Percentiles rank a stretch among this genome's conserved stretches.
These are phyloP conservation scores for Indri indri DNA, from an alignment of 2,113 vertebrate species.

Conservation along the genomic window DNA sequence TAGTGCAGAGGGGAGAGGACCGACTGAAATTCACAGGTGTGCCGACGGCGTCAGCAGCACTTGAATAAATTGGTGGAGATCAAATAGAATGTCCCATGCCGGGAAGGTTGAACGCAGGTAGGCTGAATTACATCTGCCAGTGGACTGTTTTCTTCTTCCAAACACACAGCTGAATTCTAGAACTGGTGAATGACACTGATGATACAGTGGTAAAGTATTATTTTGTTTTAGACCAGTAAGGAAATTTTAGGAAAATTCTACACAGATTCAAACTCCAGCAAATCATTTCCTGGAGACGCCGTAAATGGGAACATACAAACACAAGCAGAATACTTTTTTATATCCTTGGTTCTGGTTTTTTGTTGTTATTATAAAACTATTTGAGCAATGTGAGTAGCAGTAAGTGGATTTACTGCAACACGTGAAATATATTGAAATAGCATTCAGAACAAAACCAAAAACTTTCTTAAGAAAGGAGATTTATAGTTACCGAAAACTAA, in stretches of 20 bases:
- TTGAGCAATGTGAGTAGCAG: not conserved
- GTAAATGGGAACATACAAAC: not conserved
- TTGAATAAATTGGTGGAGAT: rapidly evolving
- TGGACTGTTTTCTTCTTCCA: not conserved
- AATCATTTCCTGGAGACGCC: not conserved
- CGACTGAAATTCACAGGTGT: rapidly evolving
- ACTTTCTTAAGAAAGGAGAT: not conserved
- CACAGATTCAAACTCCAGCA: not conserved
- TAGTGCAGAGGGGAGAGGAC: not conserved
- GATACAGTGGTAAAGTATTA: rapidly evolving
- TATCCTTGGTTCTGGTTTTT: not conserved
- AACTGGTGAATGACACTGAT: rapidly evolving
- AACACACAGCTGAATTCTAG: not conserved
- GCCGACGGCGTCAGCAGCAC: rapidly evolving
- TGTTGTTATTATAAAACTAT: not conserved
- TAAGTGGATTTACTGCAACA: not conserved
- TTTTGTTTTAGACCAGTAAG: not conserved
- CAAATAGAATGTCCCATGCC: not conserved
- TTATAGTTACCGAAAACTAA: not conserved
- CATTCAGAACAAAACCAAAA: not conserved
- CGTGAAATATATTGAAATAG: not conserved
- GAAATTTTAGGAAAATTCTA: not conserved
- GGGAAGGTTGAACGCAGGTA: rapidly evolving
- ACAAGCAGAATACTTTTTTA: not conserved
- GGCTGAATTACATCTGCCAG: not conserved